Percentiles rank a stretch among this genome's conserved stretches.
These are phyloP conservation scores for Limnothrissa miodon DNA, from an alignment of 2,113 vertebrate genomes.

Conservation along the genomic window DNA sequence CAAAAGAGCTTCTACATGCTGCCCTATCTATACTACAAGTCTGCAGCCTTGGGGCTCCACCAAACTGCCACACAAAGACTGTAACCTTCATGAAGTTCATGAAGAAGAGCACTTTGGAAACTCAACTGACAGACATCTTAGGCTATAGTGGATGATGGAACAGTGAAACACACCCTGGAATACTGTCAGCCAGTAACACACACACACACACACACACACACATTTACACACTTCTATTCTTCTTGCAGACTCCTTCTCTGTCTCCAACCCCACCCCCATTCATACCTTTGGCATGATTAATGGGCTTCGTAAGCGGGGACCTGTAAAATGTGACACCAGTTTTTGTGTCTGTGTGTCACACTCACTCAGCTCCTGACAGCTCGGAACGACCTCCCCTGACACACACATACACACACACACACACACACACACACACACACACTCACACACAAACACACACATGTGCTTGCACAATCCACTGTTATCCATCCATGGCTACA, in stretches of 20 bases:
- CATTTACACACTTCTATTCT: background rate
- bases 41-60: slow-evolving; percentile 26
- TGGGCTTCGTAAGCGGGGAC: slow-evolving; percentile 54
- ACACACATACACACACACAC: background rate
- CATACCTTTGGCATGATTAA: slow-evolving; percentile 61
- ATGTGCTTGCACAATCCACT: no score
- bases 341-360: slow-evolving; percentile 65
- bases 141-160: slow-evolving; percentile 40
- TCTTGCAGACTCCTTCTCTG: slow-evolving; percentile 20
- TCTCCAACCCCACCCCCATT: slow-evolving; percentile 42
- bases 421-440: background rate
- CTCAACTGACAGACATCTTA: slow-evolving; percentile 46
- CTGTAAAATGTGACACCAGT: slow-evolving; percentile 62
- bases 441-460: background rate
- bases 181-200: background rate
- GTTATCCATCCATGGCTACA: background rate
- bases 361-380: slow-evolving; percentile 58
- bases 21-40: background rate
- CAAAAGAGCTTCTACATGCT: background rate
- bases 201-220: slow-evolving; percentile 30
- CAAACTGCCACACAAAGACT: background rate
- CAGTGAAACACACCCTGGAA: slow-evolving; percentile 29
- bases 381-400: background rate
- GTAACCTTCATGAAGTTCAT: slow-evolving; percentile 16
- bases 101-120: background rate